Base-by-base conservation (phyloP, 2,888 invertebrate genomes). In the Tridacna crocea region DNA sequence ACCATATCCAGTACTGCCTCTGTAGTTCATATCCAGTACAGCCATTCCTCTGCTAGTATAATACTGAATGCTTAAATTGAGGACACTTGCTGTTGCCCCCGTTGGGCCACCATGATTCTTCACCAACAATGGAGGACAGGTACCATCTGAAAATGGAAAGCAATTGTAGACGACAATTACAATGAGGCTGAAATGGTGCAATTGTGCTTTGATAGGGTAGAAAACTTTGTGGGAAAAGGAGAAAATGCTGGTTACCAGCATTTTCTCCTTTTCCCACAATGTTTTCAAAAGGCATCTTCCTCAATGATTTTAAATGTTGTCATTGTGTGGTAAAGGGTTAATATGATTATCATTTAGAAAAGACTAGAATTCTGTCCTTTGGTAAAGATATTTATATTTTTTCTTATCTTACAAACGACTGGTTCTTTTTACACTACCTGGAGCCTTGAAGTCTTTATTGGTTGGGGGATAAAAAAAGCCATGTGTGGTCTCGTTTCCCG, bases 61-160 rank as follows among this genome's bases (percentile, higher is more conserved):
- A 87, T 93, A 94, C 88, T 95, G 95, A 46, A 93, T 93, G 82
- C 92, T 92, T 47, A 95, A 84, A 82, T 92, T 92, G 15, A 95
- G 89, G 8, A 83, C 86, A 75, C 88, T 85, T 26, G 83, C 83
- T 17, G 92, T 90, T 17, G 89, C 84, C 12, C 91, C 88, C 1
- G 95, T 95, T 1, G 95, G 95, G 1, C 95, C 95, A n/a, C 94
- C 94, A 88, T 95, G 95, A 46, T 92, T 94, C 66, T 92, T 89
- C 6, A 95, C 92, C 24, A 95, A 87, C 26, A 95, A 89, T 0
- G 95, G 95, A 12, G 95, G 95, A 1, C 91, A 85, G 0, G 90
- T 88, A 15, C 79, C 87, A 4, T 80, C 82, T 72, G 70, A 24
- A 36, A 68, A 60, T 27, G n/a, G 36, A 36, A 36, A 36, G 36